Percentiles rank a stretch among this genome's conserved stretches.
Evolutionary conservation across 2,888 invertebrate genomes (phyloP).

Genomic region (Parnassius mnemosyne): DNA sequence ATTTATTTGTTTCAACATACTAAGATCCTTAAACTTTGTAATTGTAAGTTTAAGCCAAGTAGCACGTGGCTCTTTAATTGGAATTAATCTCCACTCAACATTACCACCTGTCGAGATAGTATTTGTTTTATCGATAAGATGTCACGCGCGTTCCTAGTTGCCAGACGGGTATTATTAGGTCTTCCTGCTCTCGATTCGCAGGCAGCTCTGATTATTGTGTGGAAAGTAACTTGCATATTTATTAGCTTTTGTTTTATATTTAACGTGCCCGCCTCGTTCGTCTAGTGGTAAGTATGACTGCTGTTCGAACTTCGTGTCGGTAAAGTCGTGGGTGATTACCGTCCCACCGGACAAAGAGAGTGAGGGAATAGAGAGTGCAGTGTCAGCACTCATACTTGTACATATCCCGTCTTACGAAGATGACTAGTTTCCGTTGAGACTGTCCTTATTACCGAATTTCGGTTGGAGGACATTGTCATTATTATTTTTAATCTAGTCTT

Average conservation of each 20-base stretch:
- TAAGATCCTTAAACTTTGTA: background rate
- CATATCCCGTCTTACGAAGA: no score
- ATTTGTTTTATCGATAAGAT: conserved; percentile 43
- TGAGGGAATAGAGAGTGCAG: no score
- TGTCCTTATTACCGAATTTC: no score
- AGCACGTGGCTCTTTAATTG: conserved; percentile 40
- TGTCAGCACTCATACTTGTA: no score
- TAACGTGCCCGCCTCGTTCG: no score
- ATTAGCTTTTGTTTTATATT: background rate
- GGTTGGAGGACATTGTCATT: no score
- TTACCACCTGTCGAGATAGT: conserved; percentile 41
- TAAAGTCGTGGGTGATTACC: no score
- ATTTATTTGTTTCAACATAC: background rate
- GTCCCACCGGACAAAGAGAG: no score
- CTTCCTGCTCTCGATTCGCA: conserved; percentile 72
- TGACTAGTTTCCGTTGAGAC: no score
- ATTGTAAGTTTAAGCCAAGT: conserved; percentile 22
- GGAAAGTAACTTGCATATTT: conserved; percentile 36
- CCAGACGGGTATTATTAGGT: conserved; percentile 76
- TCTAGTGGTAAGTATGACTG: no score
- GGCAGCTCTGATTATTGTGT: conserved; percentile 54
- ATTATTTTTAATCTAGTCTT: no score
- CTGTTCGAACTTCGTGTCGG: no score
- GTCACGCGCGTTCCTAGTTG: conserved; percentile 53
- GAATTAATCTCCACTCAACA: conserved; percentile 34